Percentiles rank a stretch among this genome's conserved stretches.
phyloP scores from a whole-genome alignment of 2,113 vertebrate species.

The Platichthys flesus region DNA sequence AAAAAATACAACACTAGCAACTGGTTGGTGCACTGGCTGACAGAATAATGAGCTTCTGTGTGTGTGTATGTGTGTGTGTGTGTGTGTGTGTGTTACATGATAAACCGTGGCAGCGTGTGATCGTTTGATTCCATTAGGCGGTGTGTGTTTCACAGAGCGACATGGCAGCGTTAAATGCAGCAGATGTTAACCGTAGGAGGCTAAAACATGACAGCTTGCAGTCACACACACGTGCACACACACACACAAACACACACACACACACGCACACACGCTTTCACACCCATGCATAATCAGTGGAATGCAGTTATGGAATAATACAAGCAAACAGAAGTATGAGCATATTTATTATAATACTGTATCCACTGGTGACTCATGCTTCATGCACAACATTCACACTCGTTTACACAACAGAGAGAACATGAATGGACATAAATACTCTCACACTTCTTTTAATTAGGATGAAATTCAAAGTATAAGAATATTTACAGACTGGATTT shows the following conservation, averaged over 20 bases:
- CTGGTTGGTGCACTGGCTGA: slow-evolving; percentile 19
- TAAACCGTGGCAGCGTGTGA: slow-evolving; percentile 54
- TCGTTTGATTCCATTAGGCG: slow-evolving; percentile 67
- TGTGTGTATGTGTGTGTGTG: slow-evolving; percentile 43
- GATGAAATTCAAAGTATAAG: too few relatives aligned
- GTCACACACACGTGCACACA: slow-evolving; percentile 38
- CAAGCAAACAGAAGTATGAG: slow-evolving; percentile 28
- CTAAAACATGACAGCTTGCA: slow-evolving; percentile 91
- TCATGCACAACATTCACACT: background rate
- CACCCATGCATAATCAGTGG: slow-evolving; percentile 33
- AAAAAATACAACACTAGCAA: slow-evolving; percentile 13
- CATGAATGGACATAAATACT: too few relatives aligned
- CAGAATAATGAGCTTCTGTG: slow-evolving; percentile 35
- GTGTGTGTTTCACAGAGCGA: slow-evolving; percentile 54
- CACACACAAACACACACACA: slow-evolving; percentile 24
- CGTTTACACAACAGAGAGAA: too few relatives aligned
- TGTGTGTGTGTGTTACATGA: slow-evolving; percentile 42
- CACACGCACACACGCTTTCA: slow-evolving; percentile 27
- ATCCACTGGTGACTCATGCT: background rate
- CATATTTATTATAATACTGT: slow-evolving; percentile 1
- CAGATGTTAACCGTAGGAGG: slow-evolving; percentile 94
- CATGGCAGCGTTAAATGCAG: slow-evolving; percentile 71
- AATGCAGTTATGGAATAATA: slow-evolving; percentile 28
- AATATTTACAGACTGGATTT: too few relatives aligned
- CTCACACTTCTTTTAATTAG: too few relatives aligned